Evolutionary conservation across 2,888 invertebrate genomes (phyloP).

Genomic region (Eulithis prunata): DNA sequence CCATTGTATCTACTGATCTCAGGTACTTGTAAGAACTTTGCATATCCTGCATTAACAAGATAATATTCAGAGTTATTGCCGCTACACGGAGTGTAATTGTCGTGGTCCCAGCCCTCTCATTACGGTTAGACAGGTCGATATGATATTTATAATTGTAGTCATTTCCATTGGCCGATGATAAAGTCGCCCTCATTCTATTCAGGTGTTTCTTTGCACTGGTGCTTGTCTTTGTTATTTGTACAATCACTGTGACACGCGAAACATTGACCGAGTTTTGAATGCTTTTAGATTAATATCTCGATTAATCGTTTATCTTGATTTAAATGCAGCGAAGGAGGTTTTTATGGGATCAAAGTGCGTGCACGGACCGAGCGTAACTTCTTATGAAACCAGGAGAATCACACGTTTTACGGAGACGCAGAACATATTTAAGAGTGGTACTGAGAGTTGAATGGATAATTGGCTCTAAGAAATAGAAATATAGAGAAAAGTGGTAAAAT

Average conservation of each 20-base stretch:
- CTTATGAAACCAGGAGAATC: not conserved
- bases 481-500: too few species aligned
- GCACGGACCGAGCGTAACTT: not conserved
- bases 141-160: slow-evolving; percentile 60
- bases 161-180: slow-evolving; percentile 58
- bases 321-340: slow-evolving; percentile 5
- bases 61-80: slow-evolving; percentile 66
- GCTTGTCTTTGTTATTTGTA: slow-evolving; percentile 44
- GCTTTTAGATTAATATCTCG: slow-evolving; percentile 12
- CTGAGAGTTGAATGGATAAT: not conserved
- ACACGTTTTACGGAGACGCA: not conserved
- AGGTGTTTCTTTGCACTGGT: slow-evolving; percentile 53
- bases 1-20: slow-evolving; percentile 45
- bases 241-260: slow-evolving; percentile 47
- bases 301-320: slow-evolving; percentile 12
- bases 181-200: slow-evolving; percentile 60
- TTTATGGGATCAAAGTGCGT: not conserved
- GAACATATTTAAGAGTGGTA: not conserved
- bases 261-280: slow-evolving; percentile 49
- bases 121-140: slow-evolving; percentile 57
- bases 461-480: not conserved
- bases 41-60: slow-evolving; percentile 64
- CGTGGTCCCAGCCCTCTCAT: slow-evolving; percentile 52
- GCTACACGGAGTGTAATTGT: slow-evolving; percentile 57
- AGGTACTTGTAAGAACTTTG: slow-evolving; percentile 41